A percentile compares a stretch with the other conserved stretches of the same genome.
Conservation (phyloP, 2,797 vertebrate species). For the Hemitrygon akajei region DNA sequence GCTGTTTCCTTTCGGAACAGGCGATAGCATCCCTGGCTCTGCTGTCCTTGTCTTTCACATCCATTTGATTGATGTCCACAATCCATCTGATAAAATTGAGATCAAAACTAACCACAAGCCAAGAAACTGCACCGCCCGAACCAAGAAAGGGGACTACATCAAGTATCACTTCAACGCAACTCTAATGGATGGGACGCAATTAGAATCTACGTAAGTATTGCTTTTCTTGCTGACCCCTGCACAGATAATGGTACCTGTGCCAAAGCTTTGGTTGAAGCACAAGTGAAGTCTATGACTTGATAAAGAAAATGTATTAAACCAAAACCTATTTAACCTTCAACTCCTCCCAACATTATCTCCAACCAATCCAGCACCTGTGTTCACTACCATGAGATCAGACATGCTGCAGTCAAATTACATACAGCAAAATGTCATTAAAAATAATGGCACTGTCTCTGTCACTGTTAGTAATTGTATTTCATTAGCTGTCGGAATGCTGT, state of each 20-base stretch:
- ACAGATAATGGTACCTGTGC: too few species aligned
- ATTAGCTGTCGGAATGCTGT: neutral
- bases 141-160: constrained; percentile 88
- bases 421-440: neutral
- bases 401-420: neutral
- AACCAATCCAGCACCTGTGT: neutral
- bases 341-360: neutral
- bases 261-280: neutral
- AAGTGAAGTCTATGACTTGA: neutral
- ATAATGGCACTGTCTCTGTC: neutral
- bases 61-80: constrained; percentile 89
- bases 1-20: neutral
- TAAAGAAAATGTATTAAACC: neutral
- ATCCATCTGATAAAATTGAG: constrained; percentile 74
- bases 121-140: constrained; percentile 63
- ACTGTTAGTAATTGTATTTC: neutral
- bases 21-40: constrained; percentile 84
- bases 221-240: too few species aligned
- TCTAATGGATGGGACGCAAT: constrained; percentile 78
- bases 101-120: constrained; percentile 70
- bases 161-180: constrained; percentile 96
- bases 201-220: constrained; percentile 86
- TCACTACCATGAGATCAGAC: neutral
- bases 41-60: constrained; percentile 91
- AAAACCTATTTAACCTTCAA: neutral